Conservation (phyloP, 2,113 vertebrate species). For the Megalops atlanticus region DNA sequence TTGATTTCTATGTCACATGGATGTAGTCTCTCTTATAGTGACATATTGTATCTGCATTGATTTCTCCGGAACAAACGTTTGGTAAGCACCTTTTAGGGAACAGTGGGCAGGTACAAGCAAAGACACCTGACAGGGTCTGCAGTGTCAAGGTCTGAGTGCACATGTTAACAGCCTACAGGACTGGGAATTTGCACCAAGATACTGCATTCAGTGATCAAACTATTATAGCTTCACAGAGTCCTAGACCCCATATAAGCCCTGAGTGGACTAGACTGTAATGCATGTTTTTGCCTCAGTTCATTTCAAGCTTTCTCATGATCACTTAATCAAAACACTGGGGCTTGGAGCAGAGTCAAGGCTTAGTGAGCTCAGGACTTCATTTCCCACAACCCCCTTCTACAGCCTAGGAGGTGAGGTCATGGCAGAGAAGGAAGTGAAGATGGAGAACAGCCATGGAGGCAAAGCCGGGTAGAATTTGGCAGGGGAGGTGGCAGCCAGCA, state of each 20-base stretch:
- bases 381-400: not conserved
- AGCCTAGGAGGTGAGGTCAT: not conserved
- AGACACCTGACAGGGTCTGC: conserved; percentile 32
- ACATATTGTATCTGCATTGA: conserved; percentile 26
- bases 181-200: not conserved
- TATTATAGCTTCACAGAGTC: no score
- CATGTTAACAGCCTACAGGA: not conserved
- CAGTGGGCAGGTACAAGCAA: conserved; percentile 45
- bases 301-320: no score
- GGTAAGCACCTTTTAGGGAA: conserved; percentile 34
- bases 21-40: conserved; percentile 14
- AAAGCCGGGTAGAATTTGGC: no score
- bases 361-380: not conserved
- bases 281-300: no score
- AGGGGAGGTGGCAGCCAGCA: no score
- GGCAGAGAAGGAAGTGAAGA: no score
- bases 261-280: no score
- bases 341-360: no score
- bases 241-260: no score
- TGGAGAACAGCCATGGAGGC: no score
- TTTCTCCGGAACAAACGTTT: not conserved
- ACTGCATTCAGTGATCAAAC: no score
- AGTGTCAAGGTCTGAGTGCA: not conserved
- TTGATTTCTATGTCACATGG: not conserved
- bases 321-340: no score